Evolutionary conservation across 2,113 vertebrate genomes (phyloP).

Genomic region (Lophius piscatorius): DNA sequence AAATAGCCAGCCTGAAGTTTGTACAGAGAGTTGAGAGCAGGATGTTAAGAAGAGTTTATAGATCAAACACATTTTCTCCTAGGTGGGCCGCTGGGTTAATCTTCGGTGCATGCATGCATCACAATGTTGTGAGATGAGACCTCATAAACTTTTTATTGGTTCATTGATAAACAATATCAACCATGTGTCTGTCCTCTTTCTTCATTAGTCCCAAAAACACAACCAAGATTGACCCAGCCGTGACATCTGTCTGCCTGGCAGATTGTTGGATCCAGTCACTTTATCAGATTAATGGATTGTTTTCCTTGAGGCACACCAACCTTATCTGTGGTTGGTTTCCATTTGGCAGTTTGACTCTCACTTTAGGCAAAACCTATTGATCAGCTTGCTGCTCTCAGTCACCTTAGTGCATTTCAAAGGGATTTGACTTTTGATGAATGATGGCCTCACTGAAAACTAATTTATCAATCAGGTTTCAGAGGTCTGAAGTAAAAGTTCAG

Average conservation of each 20-base stretch:
- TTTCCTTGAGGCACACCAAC: conserved; percentile 49
- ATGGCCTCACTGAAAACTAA: conserved; percentile 55
- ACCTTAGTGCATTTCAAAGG: conserved; percentile 25
- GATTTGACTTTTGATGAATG: conserved; percentile 47
- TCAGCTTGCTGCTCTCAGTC: conserved; percentile 34
- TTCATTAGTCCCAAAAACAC: not conserved
- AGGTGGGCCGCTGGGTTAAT: not conserved
- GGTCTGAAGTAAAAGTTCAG: conserved; percentile 6
- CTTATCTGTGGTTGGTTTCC: conserved; percentile 66
- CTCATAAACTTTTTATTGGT: no score
- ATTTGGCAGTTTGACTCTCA: conserved; percentile 56
- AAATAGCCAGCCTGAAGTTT: not conserved
- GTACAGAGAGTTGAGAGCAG: conserved; percentile 23
- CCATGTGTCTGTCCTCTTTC: no score
- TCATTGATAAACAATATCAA: no score
- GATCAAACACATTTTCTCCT: conserved; percentile 1
- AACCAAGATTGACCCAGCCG: not conserved
- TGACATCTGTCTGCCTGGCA: conserved; percentile 21
- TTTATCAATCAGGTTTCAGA: conserved; percentile 33
- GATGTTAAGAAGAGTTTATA: conserved; percentile 11
- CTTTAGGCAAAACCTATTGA: conserved; percentile 46
- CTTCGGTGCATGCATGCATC: no score
- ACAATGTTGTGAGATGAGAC: no score
- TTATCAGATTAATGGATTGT: conserved; percentile 53
- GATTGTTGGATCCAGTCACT: conserved; percentile 38